Conservation (phyloP, 2,888 invertebrate species). For the Lordiphosa andalusiaca region DNA sequence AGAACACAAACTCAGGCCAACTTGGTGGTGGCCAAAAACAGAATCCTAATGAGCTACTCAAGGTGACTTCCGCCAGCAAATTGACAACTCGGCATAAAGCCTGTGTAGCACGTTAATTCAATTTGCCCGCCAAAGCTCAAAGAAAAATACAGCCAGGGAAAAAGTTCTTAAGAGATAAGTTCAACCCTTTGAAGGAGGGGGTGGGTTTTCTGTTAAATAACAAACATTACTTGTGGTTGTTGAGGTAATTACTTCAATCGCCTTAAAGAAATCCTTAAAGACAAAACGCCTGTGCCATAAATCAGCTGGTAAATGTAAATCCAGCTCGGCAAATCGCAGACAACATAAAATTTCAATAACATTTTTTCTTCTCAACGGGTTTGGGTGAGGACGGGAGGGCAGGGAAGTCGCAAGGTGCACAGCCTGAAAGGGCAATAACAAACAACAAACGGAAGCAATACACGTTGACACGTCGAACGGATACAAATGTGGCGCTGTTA, state of each 20-base stretch:
- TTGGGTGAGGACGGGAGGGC: neutral
- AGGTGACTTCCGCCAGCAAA: constrained; percentile 49
- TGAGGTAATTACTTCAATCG: constrained; percentile 65
- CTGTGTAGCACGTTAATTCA: constrained; percentile 67
- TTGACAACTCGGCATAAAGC: constrained; percentile 59
- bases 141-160: constrained; percentile 68
- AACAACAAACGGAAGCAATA: constrained; percentile 70
- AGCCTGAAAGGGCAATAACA: constrained; percentile 26
- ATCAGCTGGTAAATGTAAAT: constrained; percentile 58
- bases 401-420: constrained; percentile 52
- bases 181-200: constrained; percentile 55
- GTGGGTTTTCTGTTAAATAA: constrained; percentile 19
- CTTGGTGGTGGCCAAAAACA: constrained; percentile 49
- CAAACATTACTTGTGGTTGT: constrained; percentile 71
- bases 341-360: constrained; percentile 73
- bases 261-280: constrained; percentile 42
- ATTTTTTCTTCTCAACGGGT: constrained; percentile 1
- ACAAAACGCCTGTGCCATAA: constrained; percentile 41
- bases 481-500: constrained; percentile 75
- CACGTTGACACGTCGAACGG: constrained; percentile 75
- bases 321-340: constrained; percentile 63
- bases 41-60: constrained; percentile 70
- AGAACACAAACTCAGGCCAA: constrained; percentile 63
- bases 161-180: constrained; percentile 67
- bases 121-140: constrained; percentile 62